Conservation (phyloP, 2,888 invertebrate species). For the Periphyllus acericola region DNA sequence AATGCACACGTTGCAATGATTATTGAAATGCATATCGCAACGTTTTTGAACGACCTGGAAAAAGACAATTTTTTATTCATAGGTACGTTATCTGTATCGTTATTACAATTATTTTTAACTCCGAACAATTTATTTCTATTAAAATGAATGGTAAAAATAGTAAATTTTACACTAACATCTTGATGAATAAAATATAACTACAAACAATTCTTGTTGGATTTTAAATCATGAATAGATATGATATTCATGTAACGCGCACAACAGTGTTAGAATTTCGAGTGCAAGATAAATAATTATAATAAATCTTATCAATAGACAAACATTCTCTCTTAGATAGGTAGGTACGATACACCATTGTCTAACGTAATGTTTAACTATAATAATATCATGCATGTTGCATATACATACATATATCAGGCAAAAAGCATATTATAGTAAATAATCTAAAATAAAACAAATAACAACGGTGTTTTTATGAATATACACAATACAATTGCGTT, state of each 20-base stretch:
- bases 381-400: no score
- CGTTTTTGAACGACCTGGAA: constrained; percentile 16
- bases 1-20: not conserved
- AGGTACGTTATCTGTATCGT: no score
- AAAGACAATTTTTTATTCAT: not conserved
- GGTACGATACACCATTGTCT: not conserved
- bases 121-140: not conserved
- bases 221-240: not conserved
- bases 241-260: not conserved
- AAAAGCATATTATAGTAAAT: constrained; percentile 10
- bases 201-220: constrained; percentile 17
- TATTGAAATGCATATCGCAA: not conserved
- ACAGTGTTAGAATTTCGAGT: constrained; percentile 33
- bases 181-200: constrained; percentile 14
- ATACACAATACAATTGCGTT: no score
- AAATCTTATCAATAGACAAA: constrained; percentile 52
- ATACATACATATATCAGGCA: constrained; percentile 2
- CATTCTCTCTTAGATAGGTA: constrained; percentile 20
- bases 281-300: constrained; percentile 33
- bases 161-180: constrained; percentile 22
- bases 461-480: no score
- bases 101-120: not conserved
- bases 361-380: not conserved
- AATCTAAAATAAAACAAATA: not conserved
- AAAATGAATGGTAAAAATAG: not conserved